Conservation (phyloP, 2,797 vertebrate genomes). For the Aphelocoma californica region DNA sequence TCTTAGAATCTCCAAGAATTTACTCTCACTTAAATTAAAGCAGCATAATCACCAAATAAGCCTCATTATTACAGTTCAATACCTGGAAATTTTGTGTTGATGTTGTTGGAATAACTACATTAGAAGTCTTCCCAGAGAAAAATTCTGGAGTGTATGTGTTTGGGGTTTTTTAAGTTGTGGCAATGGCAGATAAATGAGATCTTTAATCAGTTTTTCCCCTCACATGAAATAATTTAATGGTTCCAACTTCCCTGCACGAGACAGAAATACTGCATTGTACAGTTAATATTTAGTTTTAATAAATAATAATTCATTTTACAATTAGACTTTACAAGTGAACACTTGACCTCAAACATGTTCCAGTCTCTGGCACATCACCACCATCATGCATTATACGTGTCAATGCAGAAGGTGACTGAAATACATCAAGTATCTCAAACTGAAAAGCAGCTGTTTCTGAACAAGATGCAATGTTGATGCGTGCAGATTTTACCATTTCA, state of each 20-base stretch:
- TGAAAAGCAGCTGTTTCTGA: background rate
- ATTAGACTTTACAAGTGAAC: background rate
- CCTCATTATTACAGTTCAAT: background rate
- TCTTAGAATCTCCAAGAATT: constrained; percentile 3
- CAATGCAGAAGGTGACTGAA: background rate
- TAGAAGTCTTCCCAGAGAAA: background rate
- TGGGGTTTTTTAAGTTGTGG: background rate
- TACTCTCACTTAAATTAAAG: background rate
- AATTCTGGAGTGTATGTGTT: background rate
- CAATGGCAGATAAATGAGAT: background rate
- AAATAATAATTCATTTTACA: background rate
- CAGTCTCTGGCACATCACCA: background rate
- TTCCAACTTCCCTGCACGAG: background rate
- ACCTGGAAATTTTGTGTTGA: constrained; percentile 4
- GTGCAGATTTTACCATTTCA: background rate
- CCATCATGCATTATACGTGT: background rate
- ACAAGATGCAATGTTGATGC: background rate
- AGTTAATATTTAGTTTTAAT: background rate
- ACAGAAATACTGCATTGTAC: background rate
- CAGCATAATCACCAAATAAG: background rate
- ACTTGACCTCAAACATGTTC: background rate
- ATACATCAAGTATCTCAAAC: background rate
- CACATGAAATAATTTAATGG: background rate
- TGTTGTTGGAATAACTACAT: background rate
- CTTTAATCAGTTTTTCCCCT: background rate